These are phyloP conservation scores for Pomacea maculata DNA, from an alignment of 1,140 invertebrate genomes.

Conservation along the genomic window DNA sequence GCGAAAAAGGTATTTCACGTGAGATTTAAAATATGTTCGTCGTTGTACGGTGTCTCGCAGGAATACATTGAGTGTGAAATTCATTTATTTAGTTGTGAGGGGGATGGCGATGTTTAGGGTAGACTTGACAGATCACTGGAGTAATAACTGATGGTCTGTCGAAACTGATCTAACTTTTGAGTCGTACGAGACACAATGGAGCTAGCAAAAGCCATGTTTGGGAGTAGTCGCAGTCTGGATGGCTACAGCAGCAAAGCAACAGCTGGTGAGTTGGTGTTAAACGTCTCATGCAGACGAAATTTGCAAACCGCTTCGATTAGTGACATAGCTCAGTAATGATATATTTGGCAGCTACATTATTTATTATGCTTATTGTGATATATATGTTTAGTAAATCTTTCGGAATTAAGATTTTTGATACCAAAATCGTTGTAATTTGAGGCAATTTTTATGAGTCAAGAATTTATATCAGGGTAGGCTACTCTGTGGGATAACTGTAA, in stretches of 20 bases:
- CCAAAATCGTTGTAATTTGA: too few relatives aligned
- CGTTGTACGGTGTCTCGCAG: too few relatives aligned
- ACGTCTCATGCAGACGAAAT: constrained; percentile 1
- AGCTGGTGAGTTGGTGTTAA: constrained; percentile 38
- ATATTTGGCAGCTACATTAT: not conserved
- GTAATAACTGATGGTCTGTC: not conserved
- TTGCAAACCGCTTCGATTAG: not conserved
- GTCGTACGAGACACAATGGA: constrained; percentile 39
- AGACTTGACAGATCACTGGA: not conserved
- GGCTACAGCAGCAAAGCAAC: constrained; percentile 74
- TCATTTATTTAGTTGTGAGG: too few relatives aligned
- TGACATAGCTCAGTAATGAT: not conserved
- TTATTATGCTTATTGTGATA: not conserved
- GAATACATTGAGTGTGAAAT: too few relatives aligned
- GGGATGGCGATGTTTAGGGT: not conserved
- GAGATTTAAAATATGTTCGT: too few relatives aligned
- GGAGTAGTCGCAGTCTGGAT: constrained; percentile 80
- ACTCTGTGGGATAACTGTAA: too few relatives aligned
- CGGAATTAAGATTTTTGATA: not conserved
- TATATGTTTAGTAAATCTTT: not conserved
- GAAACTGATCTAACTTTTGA: not conserved
- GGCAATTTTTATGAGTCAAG: too few relatives aligned
- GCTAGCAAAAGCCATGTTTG: constrained; percentile 73
- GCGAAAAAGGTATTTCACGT: too few relatives aligned
- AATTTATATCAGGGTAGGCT: too few relatives aligned